These are phyloP conservation scores for Bombus pyrosoma DNA, from an alignment of 1,140 invertebrate genomes.

Conservation along the genomic window DNA sequence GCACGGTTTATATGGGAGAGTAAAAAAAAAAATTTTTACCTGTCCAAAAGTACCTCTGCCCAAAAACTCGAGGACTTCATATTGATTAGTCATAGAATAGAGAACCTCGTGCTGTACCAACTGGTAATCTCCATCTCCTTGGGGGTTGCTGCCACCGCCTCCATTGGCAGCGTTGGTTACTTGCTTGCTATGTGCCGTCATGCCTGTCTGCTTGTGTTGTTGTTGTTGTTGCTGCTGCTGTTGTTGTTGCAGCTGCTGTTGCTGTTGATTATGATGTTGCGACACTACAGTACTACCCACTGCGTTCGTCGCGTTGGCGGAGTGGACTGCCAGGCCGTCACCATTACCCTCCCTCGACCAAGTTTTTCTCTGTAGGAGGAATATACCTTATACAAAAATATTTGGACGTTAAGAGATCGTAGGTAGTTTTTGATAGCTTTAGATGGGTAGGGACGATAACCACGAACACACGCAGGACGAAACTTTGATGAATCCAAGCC, in stretches of 20 bases:
- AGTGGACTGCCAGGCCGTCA: conserved; percentile 81
- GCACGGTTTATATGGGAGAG: too few relatives aligned
- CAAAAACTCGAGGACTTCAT: conserved; percentile 99
- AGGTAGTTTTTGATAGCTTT: conserved; percentile 11
- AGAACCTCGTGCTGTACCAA: conserved; percentile 99
- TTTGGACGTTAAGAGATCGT: conserved; percentile 58
- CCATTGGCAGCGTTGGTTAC: conserved; percentile 79
- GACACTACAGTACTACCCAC: conserved; percentile 76
- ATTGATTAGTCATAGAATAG: conserved; percentile 95
- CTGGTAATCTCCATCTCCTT: conserved; percentile 98
- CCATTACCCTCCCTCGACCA: conserved; percentile 86
- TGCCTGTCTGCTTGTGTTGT: conserved; percentile 79
- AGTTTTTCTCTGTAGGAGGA: conserved; percentile 84
- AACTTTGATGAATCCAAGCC: neutral
- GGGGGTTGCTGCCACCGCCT: conserved; percentile 86
- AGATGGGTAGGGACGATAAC: conserved; percentile 7
- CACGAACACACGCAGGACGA: neutral
- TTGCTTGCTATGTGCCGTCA: conserved; percentile 91
- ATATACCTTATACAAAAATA: conserved; percentile 65
- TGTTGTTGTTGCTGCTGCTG: conserved; percentile 75
- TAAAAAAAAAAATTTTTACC: conserved; percentile 71
- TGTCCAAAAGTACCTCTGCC: conserved; percentile 99
- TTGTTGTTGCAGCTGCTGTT: conserved; percentile 71
- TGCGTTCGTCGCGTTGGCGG: conserved; percentile 74
- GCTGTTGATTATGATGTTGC: conserved; percentile 75